Base-by-base conservation (phyloP, 37 sponge, comb jelly and placozoan genomes). In the Hexactinellida sp. region DNA sequence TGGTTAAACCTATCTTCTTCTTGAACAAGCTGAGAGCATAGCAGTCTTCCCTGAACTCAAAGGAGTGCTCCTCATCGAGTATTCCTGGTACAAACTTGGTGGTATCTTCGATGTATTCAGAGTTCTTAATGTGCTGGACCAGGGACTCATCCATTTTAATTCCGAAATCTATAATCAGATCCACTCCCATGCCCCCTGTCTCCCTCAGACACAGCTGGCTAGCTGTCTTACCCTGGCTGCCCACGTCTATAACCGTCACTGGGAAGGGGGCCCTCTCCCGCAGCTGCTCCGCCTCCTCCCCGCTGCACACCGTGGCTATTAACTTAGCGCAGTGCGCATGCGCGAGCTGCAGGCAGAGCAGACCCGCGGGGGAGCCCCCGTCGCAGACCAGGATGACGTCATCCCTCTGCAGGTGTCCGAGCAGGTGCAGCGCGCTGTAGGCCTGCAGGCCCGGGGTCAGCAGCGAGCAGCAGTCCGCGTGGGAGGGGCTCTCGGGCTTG, bases 111-210 rank as follows among this genome's bases (percentile, higher is more conserved):
- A 63, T 63, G 34, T 63, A 63, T 28, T 63, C 76, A 21, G 76
- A 63, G 34, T 63, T 63, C 76, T 63, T 63, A 7, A 63, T 63
- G 13, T 63, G 76, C 30, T 63, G 76, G 3, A 23, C 13, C 5
- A 63, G 76, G 5, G 76, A 63, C 34, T 63, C 76, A n/a, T 63
- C 76, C 76, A 63, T 1, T 55, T 39, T 88, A 94, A 93, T 92
- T 90, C 94, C 94, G 54, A 38, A 84, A 37, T 94, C 95, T 0
- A 94, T 76, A 54, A 92, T 38, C 37, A 91, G 91, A 55, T 92
- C 76, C 0, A 92, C 93, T 30, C 95, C 95, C 36, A 94, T 63
- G 23, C 95, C 93, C 38, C 93, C 93, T 0, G 95, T 94, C 84
- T 92, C 92, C 41, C 89, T 91, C 63, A 91, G 86, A 85, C 95